Percentiles rank a stretch among this genome's conserved stretches.
Evolutionary conservation across 1,140 invertebrate genomes (phyloP).

Genomic region (Pantala flavescens): DNA sequence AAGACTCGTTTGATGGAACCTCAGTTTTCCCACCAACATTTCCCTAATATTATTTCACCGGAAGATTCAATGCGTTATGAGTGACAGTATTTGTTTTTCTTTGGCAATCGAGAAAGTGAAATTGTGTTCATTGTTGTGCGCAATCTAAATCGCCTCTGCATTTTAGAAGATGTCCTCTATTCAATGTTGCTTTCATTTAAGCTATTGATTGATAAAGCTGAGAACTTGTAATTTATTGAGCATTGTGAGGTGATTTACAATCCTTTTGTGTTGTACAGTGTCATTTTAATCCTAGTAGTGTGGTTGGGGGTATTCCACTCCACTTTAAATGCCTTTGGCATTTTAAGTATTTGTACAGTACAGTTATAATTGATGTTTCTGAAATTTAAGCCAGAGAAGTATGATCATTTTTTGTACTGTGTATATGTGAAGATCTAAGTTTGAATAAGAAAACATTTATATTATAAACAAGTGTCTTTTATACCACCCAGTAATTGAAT

Average conservation of each 20-base stretch:
- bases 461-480: constrained; percentile 9
- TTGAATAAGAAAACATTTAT: constrained; percentile 5
- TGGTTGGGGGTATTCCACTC: constrained; percentile 7
- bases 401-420: constrained; percentile 9
- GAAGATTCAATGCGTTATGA: no score
- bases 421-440: constrained; percentile 10
- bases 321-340: background rate
- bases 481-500: constrained; percentile 6
- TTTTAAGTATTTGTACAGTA: constrained; percentile 10
- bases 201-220: background rate
- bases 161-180: constrained; percentile 3
- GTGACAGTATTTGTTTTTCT: background rate
- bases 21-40: background rate
- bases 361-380: constrained; percentile 6
- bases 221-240: constrained; percentile 4
- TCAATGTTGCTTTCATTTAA: background rate
- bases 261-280: background rate
- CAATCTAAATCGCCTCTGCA: background rate
- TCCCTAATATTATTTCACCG: background rate
- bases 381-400: background rate
- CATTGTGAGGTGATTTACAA: background rate
- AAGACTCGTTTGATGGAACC: no score
- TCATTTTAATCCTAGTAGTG: background rate
- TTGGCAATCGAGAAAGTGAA: background rate
- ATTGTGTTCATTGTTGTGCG: background rate